Base-by-base conservation (phyloP, 2,888 invertebrate species). In the Noctua fimbriata region DNA sequence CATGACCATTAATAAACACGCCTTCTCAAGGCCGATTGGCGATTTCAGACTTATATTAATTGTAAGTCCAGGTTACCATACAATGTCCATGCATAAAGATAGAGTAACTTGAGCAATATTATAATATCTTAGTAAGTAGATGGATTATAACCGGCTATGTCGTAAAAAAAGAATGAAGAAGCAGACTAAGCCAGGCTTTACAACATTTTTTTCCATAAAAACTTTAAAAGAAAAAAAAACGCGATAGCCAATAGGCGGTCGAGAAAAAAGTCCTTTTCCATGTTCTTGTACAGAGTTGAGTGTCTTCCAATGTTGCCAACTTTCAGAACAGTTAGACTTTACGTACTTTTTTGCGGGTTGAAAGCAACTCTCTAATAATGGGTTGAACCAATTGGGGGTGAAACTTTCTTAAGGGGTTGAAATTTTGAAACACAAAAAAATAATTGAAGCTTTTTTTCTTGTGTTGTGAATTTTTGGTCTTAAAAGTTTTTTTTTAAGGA, bases 341-440 rank as follows among this genome's bases (percentile, higher is more conserved):
- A n/a, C 69, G 70, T 73, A 76, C 69, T 85, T 85, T 86, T 82
- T 88, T 86, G 82, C 60, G 81, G 85, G 77, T 73, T 78, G 73
- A 87, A 81, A 77, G 81, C 49, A 70, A 80, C 66, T 69, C 63
- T 65, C 32, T 66, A 72, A 76, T 89, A 88, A 88, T 89, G 89
- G 89, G 86, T 83, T 77, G 79, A 74, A 78, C 58, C 81, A 81
- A 83, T 86, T 79, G 88, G 80, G 67, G 86, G 49, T n/a, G 58
- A 72, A 81, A 85, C 69, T 76, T 67, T 85, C 5, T 32, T 52
- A 78, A 76, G 80, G 84, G 78, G 83, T 82, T 87, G 70, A 78
- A 87, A 80, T 63, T 74, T 78, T 55, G 7, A 47, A 83, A 78
- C 60, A 60, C n/a, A 81, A 70, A 73, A 73, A 71, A 55, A 70